phyloP scores from a whole-genome alignment of 2,113 vertebrate genomes.

The Callospermophilus lateralis region DNA sequence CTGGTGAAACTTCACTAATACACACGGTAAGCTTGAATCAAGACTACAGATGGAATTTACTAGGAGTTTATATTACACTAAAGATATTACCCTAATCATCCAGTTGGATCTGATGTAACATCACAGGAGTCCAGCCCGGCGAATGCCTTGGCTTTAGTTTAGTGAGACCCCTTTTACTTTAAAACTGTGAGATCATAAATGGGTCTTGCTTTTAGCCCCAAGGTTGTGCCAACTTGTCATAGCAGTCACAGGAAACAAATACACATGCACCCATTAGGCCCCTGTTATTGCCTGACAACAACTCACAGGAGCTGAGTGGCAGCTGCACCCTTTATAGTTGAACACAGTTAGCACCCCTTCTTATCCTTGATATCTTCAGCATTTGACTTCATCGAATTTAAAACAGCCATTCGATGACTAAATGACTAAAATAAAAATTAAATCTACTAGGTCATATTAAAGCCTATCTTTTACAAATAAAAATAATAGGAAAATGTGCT shows the following conservation, averaged over 20 bases:
- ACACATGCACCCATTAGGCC: background rate
- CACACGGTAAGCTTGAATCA: background rate
- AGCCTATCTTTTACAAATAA: background rate
- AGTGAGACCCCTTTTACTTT: background rate
- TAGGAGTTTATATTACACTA: slow-evolving; percentile 15
- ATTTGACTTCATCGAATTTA: background rate
- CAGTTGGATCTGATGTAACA: background rate
- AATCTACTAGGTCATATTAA: background rate
- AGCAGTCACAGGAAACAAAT: background rate
- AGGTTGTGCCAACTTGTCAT: background rate
- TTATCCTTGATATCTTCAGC: background rate
- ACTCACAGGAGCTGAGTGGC: background rate
- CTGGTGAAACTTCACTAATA: background rate
- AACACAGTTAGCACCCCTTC: background rate
- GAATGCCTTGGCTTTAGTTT: background rate
- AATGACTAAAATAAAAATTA: background rate
- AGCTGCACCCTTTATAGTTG: background rate
- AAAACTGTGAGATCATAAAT: background rate
- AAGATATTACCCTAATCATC: background rate
- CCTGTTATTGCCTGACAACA: background rate
- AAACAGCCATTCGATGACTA: background rate
- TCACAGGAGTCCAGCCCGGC: background rate
- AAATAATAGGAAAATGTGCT: background rate
- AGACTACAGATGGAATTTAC: background rate
- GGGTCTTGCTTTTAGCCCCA: background rate